phyloP scores from a whole-genome alignment of 2,888 invertebrate species.

The Nemoura dubitans region DNA sequence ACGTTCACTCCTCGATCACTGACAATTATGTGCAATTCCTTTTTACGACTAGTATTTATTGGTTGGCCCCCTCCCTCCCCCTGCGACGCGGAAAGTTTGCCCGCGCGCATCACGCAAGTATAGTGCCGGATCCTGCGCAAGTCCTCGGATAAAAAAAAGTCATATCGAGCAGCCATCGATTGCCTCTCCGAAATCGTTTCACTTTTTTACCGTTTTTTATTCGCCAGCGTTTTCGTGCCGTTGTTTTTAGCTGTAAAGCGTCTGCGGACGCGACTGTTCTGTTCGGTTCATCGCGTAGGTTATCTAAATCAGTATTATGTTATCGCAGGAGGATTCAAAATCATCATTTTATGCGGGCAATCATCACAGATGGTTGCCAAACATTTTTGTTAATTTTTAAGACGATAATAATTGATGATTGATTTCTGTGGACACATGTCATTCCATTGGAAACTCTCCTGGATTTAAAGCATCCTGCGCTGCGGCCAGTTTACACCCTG shows the following conservation, averaged over 20 bases:
- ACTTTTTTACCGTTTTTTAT: constrained; percentile 39
- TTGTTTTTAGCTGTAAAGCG: background rate
- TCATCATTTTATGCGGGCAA: constrained; percentile 34
- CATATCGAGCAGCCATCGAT: constrained; percentile 42
- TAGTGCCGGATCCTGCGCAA: background rate
- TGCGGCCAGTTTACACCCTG: background rate
- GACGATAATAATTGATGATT: background rate
- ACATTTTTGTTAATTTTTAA: constrained; percentile 26
- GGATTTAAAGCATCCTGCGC: constrained; percentile 37
- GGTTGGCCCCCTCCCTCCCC: constrained; percentile 23
- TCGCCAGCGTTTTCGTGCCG: background rate
- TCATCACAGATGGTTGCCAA: constrained; percentile 21
- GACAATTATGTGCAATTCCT: constrained; percentile 51
- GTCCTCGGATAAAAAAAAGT: constrained; percentile 48
- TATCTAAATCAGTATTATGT: constrained; percentile 41
- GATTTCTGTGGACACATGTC: background rate
- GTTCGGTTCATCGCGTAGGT: background rate
- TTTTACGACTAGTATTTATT: constrained; percentile 51
- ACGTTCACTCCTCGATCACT: constrained; percentile 33
- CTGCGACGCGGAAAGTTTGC: background rate
- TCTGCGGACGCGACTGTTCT: background rate
- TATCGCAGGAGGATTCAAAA: constrained; percentile 48
- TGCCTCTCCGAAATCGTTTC: background rate
- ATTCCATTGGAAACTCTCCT: constrained; percentile 41
- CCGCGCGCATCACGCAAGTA: background rate